phyloP scores from a whole-genome alignment of 2,888 invertebrate genomes.

The Drosophila demipolita region DNA sequence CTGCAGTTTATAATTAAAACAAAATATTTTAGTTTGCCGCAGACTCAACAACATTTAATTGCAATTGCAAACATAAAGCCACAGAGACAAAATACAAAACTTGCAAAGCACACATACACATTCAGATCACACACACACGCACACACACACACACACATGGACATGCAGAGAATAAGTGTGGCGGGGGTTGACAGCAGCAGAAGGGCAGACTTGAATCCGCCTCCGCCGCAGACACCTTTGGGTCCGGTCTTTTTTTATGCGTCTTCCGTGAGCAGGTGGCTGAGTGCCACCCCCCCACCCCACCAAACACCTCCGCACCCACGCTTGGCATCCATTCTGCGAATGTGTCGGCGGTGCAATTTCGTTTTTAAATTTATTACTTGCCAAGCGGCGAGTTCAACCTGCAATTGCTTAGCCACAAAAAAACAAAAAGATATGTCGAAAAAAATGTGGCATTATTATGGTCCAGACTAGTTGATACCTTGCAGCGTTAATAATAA shows the following conservation, averaged over 20 bases:
- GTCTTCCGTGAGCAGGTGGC: conserved; percentile 36
- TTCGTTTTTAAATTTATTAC: conserved; percentile 54
- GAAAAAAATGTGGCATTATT: background rate
- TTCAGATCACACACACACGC: background rate
- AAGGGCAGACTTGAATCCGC: conserved; percentile 10
- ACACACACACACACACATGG: background rate
- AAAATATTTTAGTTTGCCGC: conserved; percentile 62
- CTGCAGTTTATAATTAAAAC: conserved; percentile 63
- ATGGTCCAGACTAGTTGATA: background rate
- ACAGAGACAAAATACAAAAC: conserved; percentile 10
- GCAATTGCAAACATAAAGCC: conserved; percentile 40
- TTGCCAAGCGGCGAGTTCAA: conserved; percentile 18
- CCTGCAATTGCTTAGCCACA: conserved; percentile 25
- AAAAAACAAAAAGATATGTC: conserved; percentile 1
- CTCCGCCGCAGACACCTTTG: conserved; percentile 37
- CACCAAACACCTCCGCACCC: background rate
- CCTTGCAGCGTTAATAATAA: background rate
- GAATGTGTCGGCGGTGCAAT: conserved; percentile 50
- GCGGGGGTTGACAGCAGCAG: background rate
- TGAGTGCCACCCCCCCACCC: conserved; percentile 5
- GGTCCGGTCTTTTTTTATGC: conserved; percentile 20
- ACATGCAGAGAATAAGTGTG: background rate
- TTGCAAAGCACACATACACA: conserved; percentile 2
- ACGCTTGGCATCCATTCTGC: conserved; percentile 30
- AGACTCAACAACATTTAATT: conserved; percentile 54